These are phyloP conservation scores for Urophycis tenuis DNA, from an alignment of 2,797 vertebrate genomes.

Conservation along the genomic window DNA sequence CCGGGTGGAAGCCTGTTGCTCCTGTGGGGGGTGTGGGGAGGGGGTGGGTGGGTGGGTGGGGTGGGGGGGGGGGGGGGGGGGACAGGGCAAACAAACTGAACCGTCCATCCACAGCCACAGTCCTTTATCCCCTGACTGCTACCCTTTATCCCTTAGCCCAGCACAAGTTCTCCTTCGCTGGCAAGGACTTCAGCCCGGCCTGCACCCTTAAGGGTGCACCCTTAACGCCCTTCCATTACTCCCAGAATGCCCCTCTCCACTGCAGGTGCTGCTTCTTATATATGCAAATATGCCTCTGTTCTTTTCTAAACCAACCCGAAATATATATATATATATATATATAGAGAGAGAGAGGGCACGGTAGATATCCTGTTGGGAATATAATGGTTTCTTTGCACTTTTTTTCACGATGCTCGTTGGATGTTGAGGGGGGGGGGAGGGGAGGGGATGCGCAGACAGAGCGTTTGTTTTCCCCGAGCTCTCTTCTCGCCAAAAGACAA, in stretches of 20 bases:
- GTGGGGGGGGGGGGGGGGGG: too few species aligned
- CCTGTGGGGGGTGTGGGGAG: slow-evolving; percentile 22
- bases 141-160: not conserved
- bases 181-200: slow-evolving; percentile 45
- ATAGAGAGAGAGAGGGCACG: slow-evolving; percentile 1
- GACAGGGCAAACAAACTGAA: slow-evolving; percentile 17
- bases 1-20: slow-evolving; percentile 39
- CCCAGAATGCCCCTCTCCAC: slow-evolving; percentile 57
- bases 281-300: slow-evolving; percentile 77
- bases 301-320: slow-evolving; percentile 60
- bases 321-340: slow-evolving; percentile 17
- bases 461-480: slow-evolving; percentile 18
- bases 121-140: not conserved
- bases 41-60: too few species aligned
- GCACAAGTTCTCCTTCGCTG: not conserved
- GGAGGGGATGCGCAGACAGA: slow-evolving; percentile 28
- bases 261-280: slow-evolving; percentile 78
- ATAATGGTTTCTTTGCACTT: slow-evolving; percentile 61
- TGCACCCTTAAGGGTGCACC: slow-evolving; percentile 7
- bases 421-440: not conserved
- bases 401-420: slow-evolving; percentile 46
- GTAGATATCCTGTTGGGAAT: slow-evolving; percentile 36
- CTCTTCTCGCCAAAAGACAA: slow-evolving; percentile 42
- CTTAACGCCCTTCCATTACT: slow-evolving; percentile 26
- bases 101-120: not conserved